A percentile compares a stretch with the other conserved stretches of the same genome.
phyloP scores from a whole-genome alignment of 2,888 invertebrate species.

The Endotricha flammealis region DNA sequence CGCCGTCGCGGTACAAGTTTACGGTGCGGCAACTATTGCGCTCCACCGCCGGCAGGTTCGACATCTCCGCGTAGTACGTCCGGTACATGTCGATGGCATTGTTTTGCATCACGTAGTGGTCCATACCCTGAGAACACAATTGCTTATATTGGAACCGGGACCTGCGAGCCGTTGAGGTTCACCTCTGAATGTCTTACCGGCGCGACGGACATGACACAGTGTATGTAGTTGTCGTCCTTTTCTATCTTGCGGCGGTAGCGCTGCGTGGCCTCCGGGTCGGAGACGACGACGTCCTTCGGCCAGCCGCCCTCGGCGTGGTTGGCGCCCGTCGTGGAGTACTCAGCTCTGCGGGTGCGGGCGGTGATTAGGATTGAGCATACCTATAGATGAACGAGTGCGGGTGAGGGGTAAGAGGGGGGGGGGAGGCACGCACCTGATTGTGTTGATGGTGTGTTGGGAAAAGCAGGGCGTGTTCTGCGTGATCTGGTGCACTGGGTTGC shows the following conservation, averaged over 20 bases:
- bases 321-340: conserved; percentile 75
- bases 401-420: background rate
- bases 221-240: conserved; percentile 86
- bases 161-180: background rate
- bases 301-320: conserved; percentile 90
- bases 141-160: background rate
- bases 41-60: conserved; percentile 81
- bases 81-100: conserved; percentile 95
- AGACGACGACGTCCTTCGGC: conserved; percentile 84
- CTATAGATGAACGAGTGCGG: background rate
- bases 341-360: conserved; percentile 60
- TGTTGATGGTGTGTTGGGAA: conserved; percentile 76
- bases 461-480: conserved; percentile 63
- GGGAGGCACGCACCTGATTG: conserved; percentile 47
- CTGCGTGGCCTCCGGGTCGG: conserved; percentile 83
- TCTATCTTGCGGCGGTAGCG: conserved; percentile 88
- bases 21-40: conserved; percentile 84
- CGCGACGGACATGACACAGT: conserved; percentile 77
- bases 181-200: conserved; percentile 31
- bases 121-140: conserved; percentile 80
- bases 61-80: conserved; percentile 88
- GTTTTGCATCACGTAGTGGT: conserved; percentile 91
- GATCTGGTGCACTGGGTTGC: conserved; percentile 71
- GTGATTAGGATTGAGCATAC: background rate
- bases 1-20: conserved; percentile 88